Base-by-base conservation (phyloP, 2,888 invertebrate species). In the Nemapogon koenigi region DNA sequence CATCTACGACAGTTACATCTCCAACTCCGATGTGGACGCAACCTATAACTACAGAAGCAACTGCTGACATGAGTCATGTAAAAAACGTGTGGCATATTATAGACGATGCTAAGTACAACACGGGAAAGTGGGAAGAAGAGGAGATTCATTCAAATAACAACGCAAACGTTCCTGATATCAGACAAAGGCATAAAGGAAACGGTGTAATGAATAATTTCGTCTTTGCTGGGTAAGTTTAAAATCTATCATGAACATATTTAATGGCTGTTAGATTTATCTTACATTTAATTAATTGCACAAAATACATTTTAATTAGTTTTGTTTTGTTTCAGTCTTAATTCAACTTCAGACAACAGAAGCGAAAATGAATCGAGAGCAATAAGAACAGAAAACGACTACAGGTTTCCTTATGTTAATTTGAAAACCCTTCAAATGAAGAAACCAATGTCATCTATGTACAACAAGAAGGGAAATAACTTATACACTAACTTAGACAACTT, bases 291-390 rank as follows among this genome's bases (percentile, higher is more conserved):
- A 7, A 22, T 7, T 10, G 10, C 10, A 22, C 22, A 22, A 22
- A 22, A 4, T 31, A 31, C 15, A 15, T 39, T 16, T 37, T 22
- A 25, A 36, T 31, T 35, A 37, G 11, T 19, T 22, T 22, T 41
- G 37, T 29, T 46, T 51, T 33, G 10, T 53, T 27, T 50, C 62
- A 78, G 76, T 49, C 75, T 78, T 53, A 56, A 53, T 4, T 62
- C 69, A 15, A 66, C 65, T 49, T 55, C 69, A 38, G 73, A 64
- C 14, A 70, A 61, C 39, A 71, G 62, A 45, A 75, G 57, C 13
- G 78, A 78, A 53, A 78, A 78, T 41, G 78, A 78, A 55, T 78
- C 76, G 6, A 53, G 78, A 43, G 76, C 76, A 3, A 78, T 78
- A 42, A 61, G 69, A 7, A 73, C 70, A 2, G 75, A 78, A 47